phyloP scores from a whole-genome alignment of 2,113 vertebrate genomes.

The Cyprinodon variegatus region DNA sequence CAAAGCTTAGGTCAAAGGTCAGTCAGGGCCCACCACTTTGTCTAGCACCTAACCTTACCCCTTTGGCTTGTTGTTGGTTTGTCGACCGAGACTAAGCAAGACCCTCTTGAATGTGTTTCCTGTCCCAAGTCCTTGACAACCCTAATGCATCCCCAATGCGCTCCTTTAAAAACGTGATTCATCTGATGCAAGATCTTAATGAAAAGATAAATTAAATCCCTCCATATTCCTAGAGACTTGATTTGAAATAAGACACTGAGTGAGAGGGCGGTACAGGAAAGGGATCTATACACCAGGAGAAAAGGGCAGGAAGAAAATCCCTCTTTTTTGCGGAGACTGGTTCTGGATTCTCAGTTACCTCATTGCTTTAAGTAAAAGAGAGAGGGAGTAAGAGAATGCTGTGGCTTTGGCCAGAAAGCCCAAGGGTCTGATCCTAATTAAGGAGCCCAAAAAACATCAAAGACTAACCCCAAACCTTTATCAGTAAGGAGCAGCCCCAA shows the following conservation, averaged over 20 bases:
- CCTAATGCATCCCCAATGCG: slow-evolving; percentile 34
- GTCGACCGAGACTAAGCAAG: slow-evolving; percentile 17
- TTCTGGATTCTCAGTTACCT: slow-evolving; percentile 43
- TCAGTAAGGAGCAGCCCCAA: slow-evolving; percentile 70
- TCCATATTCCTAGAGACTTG: slow-evolving; percentile 39
- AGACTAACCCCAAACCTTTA: slow-evolving; percentile 64
- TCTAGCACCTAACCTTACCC: slow-evolving; percentile 54
- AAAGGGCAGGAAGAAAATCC: neutral
- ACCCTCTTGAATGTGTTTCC: slow-evolving; percentile 42
- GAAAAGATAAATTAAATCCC: slow-evolving; percentile 56
- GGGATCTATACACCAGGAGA: slow-evolving; percentile 16
- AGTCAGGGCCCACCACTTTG: slow-evolving; percentile 17
- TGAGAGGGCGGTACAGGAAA: neutral
- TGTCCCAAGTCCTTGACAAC: slow-evolving; percentile 17
- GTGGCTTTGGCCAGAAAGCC: slow-evolving; percentile 45
- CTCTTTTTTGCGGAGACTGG: slow-evolving; percentile 40
- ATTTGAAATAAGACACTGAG: slow-evolving; percentile 44
- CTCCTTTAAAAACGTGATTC: slow-evolving; percentile 55
- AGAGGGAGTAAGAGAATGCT: neutral
- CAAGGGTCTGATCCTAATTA: slow-evolving; percentile 73
- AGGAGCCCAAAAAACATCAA: slow-evolving; percentile 71
- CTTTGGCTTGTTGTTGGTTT: slow-evolving; percentile 36
- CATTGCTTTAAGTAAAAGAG: slow-evolving; percentile 27
- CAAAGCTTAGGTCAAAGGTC: slow-evolving; percentile 53
- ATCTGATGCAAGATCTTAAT: slow-evolving; percentile 52